A percentile compares a stretch with the other conserved stretches of the same genome.
These are phyloP conservation scores for Myripristis murdjan DNA, from an alignment of 2,797 vertebrate species.

Conservation along the genomic window DNA sequence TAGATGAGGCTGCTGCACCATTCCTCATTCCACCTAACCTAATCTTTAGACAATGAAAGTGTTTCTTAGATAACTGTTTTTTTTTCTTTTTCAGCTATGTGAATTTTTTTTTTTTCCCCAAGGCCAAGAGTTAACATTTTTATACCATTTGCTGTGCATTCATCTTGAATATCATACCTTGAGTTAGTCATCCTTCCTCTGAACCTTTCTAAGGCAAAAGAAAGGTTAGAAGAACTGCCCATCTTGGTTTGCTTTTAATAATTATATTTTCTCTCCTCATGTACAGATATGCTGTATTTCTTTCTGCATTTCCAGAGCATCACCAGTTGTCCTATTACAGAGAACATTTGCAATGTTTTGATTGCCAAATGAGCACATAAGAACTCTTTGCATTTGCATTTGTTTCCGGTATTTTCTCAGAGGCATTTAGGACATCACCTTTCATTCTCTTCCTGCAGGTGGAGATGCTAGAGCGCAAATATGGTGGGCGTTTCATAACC, in stretches of 20 bases:
- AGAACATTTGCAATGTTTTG: not conserved
- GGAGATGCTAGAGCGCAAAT: constrained; percentile 99
- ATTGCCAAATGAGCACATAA: not conserved
- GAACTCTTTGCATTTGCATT: not conserved
- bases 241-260: too few species aligned
- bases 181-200: too few species aligned
- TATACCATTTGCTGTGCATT: not conserved
- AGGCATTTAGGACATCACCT: not conserved
- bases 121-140: too few species aligned
- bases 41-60: not conserved
- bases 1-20: not conserved
- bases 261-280: not conserved
- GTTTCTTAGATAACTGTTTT: constrained; percentile 4
- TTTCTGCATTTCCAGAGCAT: not conserved
- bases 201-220: too few species aligned
- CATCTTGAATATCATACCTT: not conserved
- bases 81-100: not conserved
- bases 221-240: too few species aligned
- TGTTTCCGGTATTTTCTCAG: constrained; percentile 1
- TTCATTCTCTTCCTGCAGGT: constrained; percentile 83
- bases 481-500: constrained; percentile 98
- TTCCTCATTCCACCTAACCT: constrained; percentile 13
- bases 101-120: too few species aligned
- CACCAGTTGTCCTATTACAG: not conserved
- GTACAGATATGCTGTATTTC: not conserved